phyloP scores from a whole-genome alignment of 1,140 invertebrate genomes.

The Penaeus indicus region DNA sequence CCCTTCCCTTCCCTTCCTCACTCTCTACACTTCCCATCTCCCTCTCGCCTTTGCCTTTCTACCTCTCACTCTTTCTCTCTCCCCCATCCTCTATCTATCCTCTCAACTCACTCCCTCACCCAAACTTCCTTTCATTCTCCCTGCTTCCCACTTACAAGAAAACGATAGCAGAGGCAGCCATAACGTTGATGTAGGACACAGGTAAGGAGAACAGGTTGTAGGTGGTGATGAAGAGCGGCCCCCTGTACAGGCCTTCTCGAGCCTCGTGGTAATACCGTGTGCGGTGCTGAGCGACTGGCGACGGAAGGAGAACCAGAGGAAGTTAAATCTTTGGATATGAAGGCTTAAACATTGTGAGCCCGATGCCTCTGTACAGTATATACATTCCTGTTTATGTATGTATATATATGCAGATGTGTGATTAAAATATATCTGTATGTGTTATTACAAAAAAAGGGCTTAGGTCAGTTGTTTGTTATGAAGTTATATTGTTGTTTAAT shows the following conservation, averaged over 20 bases:
- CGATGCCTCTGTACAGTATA: too few relatives aligned
- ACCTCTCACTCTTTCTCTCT: not conserved
- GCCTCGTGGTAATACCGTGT: constrained; percentile 91
- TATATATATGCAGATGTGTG: not conserved
- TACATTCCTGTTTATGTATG: not conserved
- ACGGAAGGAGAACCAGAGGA: constrained; percentile 29
- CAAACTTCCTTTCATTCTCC: not conserved
- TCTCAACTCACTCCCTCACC: constrained; percentile 3
- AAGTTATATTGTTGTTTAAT: too few relatives aligned
- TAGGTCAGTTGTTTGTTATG: too few relatives aligned
- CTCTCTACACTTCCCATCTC: too few relatives aligned
- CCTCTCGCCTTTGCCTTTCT: too few relatives aligned
- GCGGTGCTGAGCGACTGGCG: constrained; percentile 83
- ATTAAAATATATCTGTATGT: too few relatives aligned
- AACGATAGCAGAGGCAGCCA: constrained; percentile 78
- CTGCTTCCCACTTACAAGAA: constrained; percentile 76
- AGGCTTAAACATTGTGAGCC: not conserved
- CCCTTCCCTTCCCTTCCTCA: too few relatives aligned
- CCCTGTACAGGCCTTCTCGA: constrained; percentile 87
- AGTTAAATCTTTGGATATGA: not conserved
- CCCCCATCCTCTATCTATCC: too few relatives aligned
- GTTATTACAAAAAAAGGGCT: too few relatives aligned
- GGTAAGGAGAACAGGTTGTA: constrained; percentile 85
- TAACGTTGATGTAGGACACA: constrained; percentile 81
- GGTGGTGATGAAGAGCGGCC: constrained; percentile 84